Percentiles rank a stretch among this genome's conserved stretches.
phyloP scores from a whole-genome alignment of 1,140 invertebrate species.

The Aricia agestis region DNA sequence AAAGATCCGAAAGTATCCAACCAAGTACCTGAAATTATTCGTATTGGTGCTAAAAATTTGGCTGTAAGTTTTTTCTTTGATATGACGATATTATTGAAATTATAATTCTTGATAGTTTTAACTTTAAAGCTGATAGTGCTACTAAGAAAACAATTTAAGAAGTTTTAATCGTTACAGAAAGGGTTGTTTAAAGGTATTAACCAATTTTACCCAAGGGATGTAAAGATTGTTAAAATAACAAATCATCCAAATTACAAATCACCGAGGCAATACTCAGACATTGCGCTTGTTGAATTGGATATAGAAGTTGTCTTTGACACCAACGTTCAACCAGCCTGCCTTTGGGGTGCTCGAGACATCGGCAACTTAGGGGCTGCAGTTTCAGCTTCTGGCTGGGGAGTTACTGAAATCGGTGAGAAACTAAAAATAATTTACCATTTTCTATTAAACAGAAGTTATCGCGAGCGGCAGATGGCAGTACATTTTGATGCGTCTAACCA shows the following conservation, averaged over 20 bases:
- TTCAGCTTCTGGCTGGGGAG: constrained; percentile 39
- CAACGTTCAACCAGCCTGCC: constrained; percentile 37
- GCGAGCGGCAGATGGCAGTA: too few species aligned
- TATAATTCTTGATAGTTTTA: too few species aligned
- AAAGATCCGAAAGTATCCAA: constrained; percentile 23
- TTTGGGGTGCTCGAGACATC: constrained; percentile 35
- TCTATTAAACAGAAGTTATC: too few species aligned
- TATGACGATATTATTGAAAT: too few species aligned
- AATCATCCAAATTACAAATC: constrained; percentile 68
- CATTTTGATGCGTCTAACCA: too few species aligned
- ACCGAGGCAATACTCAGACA: constrained; percentile 65
- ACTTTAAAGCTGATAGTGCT: too few species aligned
- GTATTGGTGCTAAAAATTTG: constrained; percentile 35
- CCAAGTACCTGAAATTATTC: constrained; percentile 32
- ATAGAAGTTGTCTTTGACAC: constrained; percentile 28
- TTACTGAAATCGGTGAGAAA: constrained; percentile 34
- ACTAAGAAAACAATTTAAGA: too few species aligned
- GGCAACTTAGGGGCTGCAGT: constrained; percentile 1
- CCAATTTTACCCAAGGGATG: constrained; percentile 22
- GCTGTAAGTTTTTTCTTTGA: background rate
- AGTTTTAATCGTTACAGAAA: background rate
- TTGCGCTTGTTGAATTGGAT: constrained; percentile 55
- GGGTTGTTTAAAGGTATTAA: background rate
- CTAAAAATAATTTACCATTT: background rate
- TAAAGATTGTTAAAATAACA: constrained; percentile 49